phyloP scores from a whole-genome alignment of 2,888 invertebrate genomes.

The Nebria brevicollis region DNA sequence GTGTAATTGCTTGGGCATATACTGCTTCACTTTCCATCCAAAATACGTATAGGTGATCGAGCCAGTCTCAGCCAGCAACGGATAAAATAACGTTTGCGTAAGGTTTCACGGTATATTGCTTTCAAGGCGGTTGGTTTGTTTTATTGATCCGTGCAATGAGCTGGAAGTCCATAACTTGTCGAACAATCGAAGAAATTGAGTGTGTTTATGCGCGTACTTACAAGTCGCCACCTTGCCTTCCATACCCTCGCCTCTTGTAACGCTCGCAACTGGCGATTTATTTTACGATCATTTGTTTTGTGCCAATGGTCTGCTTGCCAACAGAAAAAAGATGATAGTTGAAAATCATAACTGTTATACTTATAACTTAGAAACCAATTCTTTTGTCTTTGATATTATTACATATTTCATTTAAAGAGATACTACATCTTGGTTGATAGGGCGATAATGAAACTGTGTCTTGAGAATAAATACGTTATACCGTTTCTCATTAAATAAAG shows the following conservation, averaged over 20 bases:
- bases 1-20: conserved; percentile 28
- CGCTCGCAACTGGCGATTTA: not conserved
- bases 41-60: conserved; percentile 19
- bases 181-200: conserved; percentile 42
- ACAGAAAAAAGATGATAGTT: not conserved
- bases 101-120: conserved; percentile 43
- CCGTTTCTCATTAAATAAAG: too few species aligned
- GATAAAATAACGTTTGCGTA: conserved; percentile 44
- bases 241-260: not conserved
- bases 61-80: not conserved
- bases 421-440: too few species aligned
- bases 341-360: not conserved
- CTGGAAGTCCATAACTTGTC: conserved; percentile 46
- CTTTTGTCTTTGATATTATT: not conserved
- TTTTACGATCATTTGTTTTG: conserved; percentile 27
- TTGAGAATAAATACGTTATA: too few species aligned
- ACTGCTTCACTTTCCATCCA: not conserved
- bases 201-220: conserved; percentile 39
- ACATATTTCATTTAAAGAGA: not conserved
- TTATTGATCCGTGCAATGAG: conserved; percentile 45
- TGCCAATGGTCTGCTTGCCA: not conserved
- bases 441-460: too few species aligned
- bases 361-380: not conserved
- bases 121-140: conserved; percentile 42
- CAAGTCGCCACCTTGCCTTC: conserved; percentile 19